Evolutionary conservation across 2,797 vertebrate species (phyloP), one percentile per base, ranked within the genome.

Genomic region (Sebastes diploproa): DNA sequence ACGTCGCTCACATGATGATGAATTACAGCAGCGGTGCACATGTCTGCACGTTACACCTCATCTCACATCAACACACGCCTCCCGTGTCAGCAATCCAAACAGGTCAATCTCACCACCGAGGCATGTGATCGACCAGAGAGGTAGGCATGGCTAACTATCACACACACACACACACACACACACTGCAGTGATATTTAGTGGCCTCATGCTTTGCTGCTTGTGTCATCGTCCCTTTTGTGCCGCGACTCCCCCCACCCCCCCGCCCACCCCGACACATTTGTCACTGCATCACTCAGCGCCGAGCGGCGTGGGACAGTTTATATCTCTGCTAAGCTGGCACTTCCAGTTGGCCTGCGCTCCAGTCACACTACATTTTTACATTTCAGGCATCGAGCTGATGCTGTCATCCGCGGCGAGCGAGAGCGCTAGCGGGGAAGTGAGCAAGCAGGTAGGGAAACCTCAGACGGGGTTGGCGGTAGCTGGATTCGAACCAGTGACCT

Each of bases 201-300:
- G 84, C 86, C 77, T 88, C 90, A 71, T 94, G 86, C 90, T 93
- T 93, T 85, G 78, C 85, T 81, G 86, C 88, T 91, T 82, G 88
- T 92, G 94, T 94, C 92, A 94, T 91, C 73, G 68, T 85, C 82
- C 72, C 72, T 78, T 87, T 88, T 83, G 84, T 86, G 85, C 80
- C 85, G 85, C 58, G 16, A 13, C 75, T 11, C 3, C 55, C 79
- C 81, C 77, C 55, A 78, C 78, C 77, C 55, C 82, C 75, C 55
- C 56, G 54, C 3, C 25, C 25, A 50, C 81, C 75, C 55, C 56
- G 50, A 84, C 88, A 89, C 91, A 92, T 94, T 93, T 92, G 89
- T 94, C 92, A 92, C 81, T 29, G 83, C 88, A 90, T 91, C 92
- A 91, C 89, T 95, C 93, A 93, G 86, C 88, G 50, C 87, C 3